Conservation (phyloP, 2,113 vertebrate genomes). For the Spheniscus mendiculus region DNA sequence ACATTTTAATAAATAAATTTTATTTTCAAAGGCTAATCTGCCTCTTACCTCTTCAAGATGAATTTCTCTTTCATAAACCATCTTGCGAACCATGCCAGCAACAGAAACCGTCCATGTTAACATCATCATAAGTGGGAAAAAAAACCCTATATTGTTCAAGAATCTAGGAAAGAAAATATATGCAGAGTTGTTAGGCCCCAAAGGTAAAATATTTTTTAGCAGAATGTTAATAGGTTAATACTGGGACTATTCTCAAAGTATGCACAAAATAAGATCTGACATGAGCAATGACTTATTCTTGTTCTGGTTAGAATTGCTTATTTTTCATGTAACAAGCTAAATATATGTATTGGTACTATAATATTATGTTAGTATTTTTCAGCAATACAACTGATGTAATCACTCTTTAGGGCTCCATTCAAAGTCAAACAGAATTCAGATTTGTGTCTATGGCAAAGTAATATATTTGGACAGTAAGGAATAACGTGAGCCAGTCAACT, state of each 20-base stretch:
- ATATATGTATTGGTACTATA: background rate
- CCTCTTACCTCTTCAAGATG: slow-evolving; percentile 72
- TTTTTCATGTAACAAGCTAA: background rate
- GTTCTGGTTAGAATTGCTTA: background rate
- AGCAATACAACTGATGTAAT: background rate
- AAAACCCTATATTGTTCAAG: slow-evolving; percentile 73
- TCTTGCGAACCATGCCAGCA: slow-evolving; percentile 72
- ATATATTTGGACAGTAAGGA: background rate
- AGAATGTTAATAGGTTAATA: background rate
- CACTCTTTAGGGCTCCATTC: background rate
- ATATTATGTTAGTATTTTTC: background rate
- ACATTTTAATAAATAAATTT: background rate
- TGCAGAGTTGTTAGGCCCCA: background rate
- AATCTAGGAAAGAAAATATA: slow-evolving; percentile 59
- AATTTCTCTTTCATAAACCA: slow-evolving; percentile 78
- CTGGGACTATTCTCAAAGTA: background rate
- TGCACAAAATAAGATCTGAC: background rate
- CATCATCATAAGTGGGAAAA: slow-evolving; percentile 78
- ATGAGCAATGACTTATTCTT: background rate
- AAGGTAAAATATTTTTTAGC: background rate
- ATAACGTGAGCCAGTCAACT: background rate
- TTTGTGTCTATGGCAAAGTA: background rate
- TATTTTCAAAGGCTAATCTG: background rate
- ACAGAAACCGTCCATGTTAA: slow-evolving; percentile 74
- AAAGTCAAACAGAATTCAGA: background rate